These are phyloP conservation scores for Sorex araneus DNA, from an alignment of 2,113 vertebrate genomes.

Conservation along the genomic window DNA sequence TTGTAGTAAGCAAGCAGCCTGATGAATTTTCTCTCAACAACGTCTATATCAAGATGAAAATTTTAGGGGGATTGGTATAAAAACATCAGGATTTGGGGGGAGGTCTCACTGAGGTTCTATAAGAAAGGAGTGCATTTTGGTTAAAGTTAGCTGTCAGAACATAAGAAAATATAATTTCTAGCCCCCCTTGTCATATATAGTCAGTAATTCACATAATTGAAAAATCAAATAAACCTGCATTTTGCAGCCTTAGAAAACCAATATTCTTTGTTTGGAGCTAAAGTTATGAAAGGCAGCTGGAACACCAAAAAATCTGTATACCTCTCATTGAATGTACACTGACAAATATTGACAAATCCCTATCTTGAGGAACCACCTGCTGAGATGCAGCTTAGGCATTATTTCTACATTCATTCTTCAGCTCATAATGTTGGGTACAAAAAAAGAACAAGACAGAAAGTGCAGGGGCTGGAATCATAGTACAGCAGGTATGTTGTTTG, in stretches of 20 bases:
- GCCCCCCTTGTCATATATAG: background rate
- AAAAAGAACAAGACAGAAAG: too few species aligned
- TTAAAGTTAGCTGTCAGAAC: background rate
- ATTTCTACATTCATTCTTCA: background rate
- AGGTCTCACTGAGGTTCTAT: background rate
- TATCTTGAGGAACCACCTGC: conserved; percentile 17
- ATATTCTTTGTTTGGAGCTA: background rate
- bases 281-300: conserved; percentile 8
- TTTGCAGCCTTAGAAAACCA: background rate
- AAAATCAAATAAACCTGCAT: conserved; percentile 15
- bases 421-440: conserved; percentile 30
- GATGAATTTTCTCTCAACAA: conserved; percentile 17
- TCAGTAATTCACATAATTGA: background rate
- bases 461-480: too few species aligned
- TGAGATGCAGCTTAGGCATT: background rate
- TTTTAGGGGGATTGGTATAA: conserved; percentile 35
- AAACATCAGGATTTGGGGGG: conserved; percentile 12
- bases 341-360: background rate
- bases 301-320: background rate
- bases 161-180: background rate
- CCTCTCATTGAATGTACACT: background rate
- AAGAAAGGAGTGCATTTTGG: background rate
- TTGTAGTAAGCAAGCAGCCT: conserved; percentile 14
- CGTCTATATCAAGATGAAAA: conserved; percentile 13
- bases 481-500: too few species aligned